These are phyloP conservation scores for Colletes latitarsis DNA, from an alignment of 1,140 invertebrate genomes.

Conservation along the genomic window DNA sequence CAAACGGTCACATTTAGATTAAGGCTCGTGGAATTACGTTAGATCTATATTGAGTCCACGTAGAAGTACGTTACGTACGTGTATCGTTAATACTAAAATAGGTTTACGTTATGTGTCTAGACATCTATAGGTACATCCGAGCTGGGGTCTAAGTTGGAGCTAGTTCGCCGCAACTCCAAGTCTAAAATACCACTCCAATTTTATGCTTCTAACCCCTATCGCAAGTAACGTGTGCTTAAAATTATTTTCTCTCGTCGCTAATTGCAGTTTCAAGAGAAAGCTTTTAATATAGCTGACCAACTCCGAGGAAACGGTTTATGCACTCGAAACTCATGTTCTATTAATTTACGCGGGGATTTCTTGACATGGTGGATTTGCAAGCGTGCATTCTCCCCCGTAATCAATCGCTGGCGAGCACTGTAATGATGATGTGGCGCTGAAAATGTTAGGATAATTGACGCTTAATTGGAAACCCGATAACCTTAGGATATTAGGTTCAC, in stretches of 20 bases:
- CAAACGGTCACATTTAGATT: too few species aligned
- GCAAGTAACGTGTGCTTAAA: too few species aligned
- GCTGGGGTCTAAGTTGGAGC: too few species aligned
- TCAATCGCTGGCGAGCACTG: slow-evolving; percentile 35
- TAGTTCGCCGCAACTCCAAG: too few species aligned
- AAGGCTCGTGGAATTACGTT: too few species aligned
- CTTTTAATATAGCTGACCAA: neutral
- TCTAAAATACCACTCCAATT: too few species aligned
- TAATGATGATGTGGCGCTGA: slow-evolving; percentile 38
- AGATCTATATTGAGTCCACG: too few species aligned
- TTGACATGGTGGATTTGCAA: slow-evolving; percentile 6
- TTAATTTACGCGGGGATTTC: slow-evolving; percentile 22
- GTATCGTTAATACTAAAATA: too few species aligned
- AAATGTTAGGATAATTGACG: slow-evolving; percentile 39
- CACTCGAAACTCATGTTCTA: slow-evolving; percentile 10
- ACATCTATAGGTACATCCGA: too few species aligned
- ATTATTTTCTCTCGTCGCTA: neutral
- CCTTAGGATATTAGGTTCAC: slow-evolving; percentile 42
- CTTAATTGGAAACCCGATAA: slow-evolving; percentile 48
- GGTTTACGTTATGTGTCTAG: too few species aligned
- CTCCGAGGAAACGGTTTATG: neutral
- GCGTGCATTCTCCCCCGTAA: slow-evolving; percentile 26
- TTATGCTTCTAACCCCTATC: too few species aligned
- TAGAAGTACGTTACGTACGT: too few species aligned
- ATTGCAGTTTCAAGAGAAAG: neutral